Base-by-base conservation (phyloP, 2,888 invertebrate genomes). In the Limnephilus rhombicus region DNA sequence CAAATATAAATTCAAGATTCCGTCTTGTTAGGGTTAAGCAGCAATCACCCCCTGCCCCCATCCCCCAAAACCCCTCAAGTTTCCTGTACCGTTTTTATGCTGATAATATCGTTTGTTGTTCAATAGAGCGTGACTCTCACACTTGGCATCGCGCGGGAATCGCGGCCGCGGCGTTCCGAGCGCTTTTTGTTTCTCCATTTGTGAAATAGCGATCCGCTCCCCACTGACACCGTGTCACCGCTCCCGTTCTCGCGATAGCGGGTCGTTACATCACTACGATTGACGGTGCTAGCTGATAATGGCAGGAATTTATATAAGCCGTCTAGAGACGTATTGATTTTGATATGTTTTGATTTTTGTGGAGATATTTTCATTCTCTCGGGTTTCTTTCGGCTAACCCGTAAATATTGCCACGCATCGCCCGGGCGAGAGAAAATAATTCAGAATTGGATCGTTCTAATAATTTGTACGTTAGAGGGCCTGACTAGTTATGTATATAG, bases 31-130 rank as follows among this genome's bases (percentile, higher is more conserved):
- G 68, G 24, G 68, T 68, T 68, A 24, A n/a, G 68, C 24, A 68
- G 29, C 34, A 82, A 82, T 34, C 82, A 82, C 31, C 82, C 82
- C 82, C 82, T 3, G 82, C 15, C 15, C 82, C 18, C 34, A 13
- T 15, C 82, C 34, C 13, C 82, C 82, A 13, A 82, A 82, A 45
- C 49, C 49, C 29, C 86, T 5, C 37, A 37, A n/a, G 85, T 45
- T 85, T 85, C 41, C 89, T 45, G 89, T 41, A 37, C 91, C 91
- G 91, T 92, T 92, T 92, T 92, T 92, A 91, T 92, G 90, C 91
- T 91, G 91, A 92, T 92, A 92, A 91, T 91, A 92, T 92, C 90
- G 91, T 91, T 91, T 92, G 90, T 92, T 92, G 92, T 80, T 85
- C 92, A 91, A 92, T 92, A 92, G 91, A 92, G 92, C 92, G 91